Conservation (phyloP, 2,797 vertebrate genomes). For the Malacoraja senta region DNA sequence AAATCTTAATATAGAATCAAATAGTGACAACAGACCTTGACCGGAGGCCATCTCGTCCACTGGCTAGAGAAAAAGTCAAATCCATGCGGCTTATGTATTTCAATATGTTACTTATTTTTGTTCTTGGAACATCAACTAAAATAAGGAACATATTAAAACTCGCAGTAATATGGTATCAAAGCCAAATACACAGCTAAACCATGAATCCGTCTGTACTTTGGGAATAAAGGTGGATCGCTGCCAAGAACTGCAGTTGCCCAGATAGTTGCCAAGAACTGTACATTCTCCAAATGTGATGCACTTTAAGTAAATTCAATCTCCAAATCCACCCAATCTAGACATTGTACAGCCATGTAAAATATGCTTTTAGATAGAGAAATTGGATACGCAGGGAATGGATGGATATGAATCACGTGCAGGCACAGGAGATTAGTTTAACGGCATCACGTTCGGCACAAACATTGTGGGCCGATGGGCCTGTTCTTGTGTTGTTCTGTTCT, state of each 20-base stretch:
- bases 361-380: no score
- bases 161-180: not conserved
- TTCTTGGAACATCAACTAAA: no score
- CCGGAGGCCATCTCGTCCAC: not conserved
- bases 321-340: not conserved
- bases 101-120: not conserved
- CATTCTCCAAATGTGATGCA: conserved; percentile 1
- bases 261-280: not conserved
- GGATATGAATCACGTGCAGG: no score
- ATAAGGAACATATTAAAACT: not conserved
- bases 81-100: not conserved
- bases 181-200: not conserved
- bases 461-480: no score
- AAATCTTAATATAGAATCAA: not conserved
- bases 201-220: not conserved
- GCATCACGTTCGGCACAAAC: no score
- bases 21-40: not conserved
- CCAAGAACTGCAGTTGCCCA: not conserved
- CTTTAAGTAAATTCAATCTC: not conserved
- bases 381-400: no score
- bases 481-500: no score
- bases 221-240: not conserved
- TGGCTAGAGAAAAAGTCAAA: not conserved
- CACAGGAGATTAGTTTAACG: no score
- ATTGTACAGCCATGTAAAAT: not conserved